Percentiles rank a stretch among this genome's conserved stretches.
Conservation (phyloP, 2,113 vertebrate genomes). For the Origma solitaria region DNA sequence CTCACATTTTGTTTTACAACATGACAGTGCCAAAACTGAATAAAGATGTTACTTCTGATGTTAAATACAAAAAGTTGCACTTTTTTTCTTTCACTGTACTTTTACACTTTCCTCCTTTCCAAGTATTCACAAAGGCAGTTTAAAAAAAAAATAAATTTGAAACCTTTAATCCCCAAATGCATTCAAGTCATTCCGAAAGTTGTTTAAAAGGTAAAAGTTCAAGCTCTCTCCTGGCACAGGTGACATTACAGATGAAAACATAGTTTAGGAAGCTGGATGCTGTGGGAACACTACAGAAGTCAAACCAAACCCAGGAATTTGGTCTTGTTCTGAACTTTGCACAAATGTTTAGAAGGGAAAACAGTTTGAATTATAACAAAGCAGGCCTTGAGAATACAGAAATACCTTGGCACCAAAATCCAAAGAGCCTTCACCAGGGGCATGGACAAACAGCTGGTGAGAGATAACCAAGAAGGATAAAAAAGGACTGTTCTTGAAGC, state of each 20-base stretch:
- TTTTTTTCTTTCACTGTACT: neutral
- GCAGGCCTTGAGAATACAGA: neutral
- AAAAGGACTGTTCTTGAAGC: neutral
- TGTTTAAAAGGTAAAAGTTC: neutral
- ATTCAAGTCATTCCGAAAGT: neutral
- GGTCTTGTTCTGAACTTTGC: neutral
- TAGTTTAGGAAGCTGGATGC: neutral
- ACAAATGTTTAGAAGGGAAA: accelerated
- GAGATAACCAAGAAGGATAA: neutral
- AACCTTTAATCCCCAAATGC: neutral
- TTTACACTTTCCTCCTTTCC: neutral
- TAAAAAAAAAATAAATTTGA: neutral
- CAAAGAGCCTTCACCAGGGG: neutral
- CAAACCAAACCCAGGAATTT: neutral
- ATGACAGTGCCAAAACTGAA: neutral
- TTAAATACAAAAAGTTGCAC: neutral
- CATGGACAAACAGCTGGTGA: neutral
- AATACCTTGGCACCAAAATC: neutral
- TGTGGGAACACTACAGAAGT: neutral
- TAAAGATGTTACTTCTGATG: neutral
- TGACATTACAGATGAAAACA: neutral
- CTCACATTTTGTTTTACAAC: neutral
- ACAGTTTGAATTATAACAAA: neutral
- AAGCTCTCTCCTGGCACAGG: neutral
- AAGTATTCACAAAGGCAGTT: neutral